A percentile compares a stretch with the other conserved stretches of the same genome.
Conservation (phyloP, 1,140 invertebrate genomes). For the Dermatophagoides farinae region DNA sequence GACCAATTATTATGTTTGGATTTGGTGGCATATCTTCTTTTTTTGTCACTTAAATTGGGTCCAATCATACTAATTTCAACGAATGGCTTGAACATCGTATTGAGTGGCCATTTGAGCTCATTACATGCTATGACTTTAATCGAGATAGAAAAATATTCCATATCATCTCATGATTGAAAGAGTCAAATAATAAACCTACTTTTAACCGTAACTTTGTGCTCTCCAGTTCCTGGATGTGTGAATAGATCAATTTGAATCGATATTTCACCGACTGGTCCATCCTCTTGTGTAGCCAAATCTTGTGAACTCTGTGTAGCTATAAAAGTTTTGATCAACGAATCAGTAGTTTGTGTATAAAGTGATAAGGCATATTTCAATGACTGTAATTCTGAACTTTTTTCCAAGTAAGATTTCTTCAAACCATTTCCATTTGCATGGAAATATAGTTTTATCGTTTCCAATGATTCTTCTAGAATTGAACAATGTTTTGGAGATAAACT, state of each 20-base stretch:
- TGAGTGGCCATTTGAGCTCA: conserved; percentile 89
- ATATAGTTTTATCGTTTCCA: conserved; percentile 96
- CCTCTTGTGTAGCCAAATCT: conserved; percentile 24
- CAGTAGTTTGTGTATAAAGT: conserved; percentile 97
- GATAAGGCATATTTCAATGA: conserved; percentile 91
- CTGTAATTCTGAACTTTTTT: conserved; percentile 89
- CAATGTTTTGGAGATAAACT: conserved; percentile 96
- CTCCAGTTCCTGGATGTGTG: conserved; percentile 93
- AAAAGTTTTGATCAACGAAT: conserved; percentile 96
- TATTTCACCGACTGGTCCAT: conserved; percentile 21
- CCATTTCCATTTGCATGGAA: conserved; percentile 97
- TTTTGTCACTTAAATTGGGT: conserved; percentile 89
- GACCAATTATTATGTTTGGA: conserved; percentile 97
- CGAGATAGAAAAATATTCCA: conserved; percentile 6
- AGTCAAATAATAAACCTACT: conserved; percentile 29
- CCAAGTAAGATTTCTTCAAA: conserved; percentile 96
- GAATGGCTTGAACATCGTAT: conserved; percentile 93
- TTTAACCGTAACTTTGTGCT: conserved; percentile 98
- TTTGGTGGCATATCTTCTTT: conserved; percentile 91
- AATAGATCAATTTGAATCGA: conserved; percentile 95
- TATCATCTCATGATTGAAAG: neutral
- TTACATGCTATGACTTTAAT: conserved; percentile 86
- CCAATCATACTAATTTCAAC: conserved; percentile 97
- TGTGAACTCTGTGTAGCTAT: conserved; percentile 86
- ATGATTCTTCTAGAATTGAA: conserved; percentile 84